A percentile compares a stretch with the other conserved stretches of the same genome.
phyloP scores from a whole-genome alignment of 1,140 invertebrate genomes.

The Ceratosolen solmsi region DNA sequence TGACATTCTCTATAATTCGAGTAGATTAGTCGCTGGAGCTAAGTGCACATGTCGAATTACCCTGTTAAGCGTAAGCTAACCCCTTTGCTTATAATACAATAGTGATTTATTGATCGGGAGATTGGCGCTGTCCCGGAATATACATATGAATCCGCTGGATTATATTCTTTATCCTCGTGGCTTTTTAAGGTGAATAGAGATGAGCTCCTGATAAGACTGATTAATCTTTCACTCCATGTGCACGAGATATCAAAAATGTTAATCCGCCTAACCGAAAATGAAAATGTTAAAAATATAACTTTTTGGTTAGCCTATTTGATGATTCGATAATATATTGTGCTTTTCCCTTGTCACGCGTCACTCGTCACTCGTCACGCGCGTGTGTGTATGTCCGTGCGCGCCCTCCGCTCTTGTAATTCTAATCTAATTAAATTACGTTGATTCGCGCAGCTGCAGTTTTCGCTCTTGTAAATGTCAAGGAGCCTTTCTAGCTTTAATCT shows the following conservation, averaged over 20 bases:
- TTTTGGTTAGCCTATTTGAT: no score
- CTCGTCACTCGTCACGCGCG: no score
- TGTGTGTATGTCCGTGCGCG: no score
- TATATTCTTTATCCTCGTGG: neutral
- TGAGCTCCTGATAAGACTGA: neutral
- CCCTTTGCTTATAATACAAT: constrained; percentile 35
- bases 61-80: neutral
- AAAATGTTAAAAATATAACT: no score
- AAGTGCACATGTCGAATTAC: constrained; percentile 58
- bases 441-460: no score
- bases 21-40: constrained; percentile 63
- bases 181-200: neutral
- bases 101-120: constrained; percentile 41
- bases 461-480: no score
- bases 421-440: no score
- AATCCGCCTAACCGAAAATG: no score
- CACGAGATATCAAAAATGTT: neutral
- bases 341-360: no score
- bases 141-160: neutral
- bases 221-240: neutral
- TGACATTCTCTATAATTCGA: constrained; percentile 65
- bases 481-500: no score
- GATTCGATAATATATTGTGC: no score
- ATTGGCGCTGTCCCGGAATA: neutral
- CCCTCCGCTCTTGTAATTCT: no score